Evolutionary conservation across 2,888 invertebrate species (phyloP), one percentile per base, ranked within the genome.

Genomic region (Pelosia muscerda): DNA sequence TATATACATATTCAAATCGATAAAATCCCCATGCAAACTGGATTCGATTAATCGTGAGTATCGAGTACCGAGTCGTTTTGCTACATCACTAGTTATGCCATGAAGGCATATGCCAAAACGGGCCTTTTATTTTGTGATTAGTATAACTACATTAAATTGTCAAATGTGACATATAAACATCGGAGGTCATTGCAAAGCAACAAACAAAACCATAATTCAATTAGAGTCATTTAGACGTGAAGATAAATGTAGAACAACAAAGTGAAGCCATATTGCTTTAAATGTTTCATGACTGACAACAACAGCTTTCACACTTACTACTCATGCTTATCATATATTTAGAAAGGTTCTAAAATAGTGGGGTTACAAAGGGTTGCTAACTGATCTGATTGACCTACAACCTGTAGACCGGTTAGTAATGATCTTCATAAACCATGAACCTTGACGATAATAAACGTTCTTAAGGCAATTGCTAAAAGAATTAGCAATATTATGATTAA

Each of bases 191-290:
- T 49, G 49, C n/a, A n/a, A 49, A n/a, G n/a, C 49, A n/a, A 49
- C 49, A 49, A 49, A 49, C 19, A 49, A 19, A 49, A 49, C 49
- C 49, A 49, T 49, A 38, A 13, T 34, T 59, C 8, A 31, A 59
- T 59, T 34, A 19, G n/a, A 49, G 34, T 59, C 22, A 34, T 23
- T 22, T 59, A 23, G 15, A 59, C 34, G 78, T 79, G 73, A 31
- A 28, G 26, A 28, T 57, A 11, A n/a, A 57, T 28, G 2, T 19
- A n/a, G n/a, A 57, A 28, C 57, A n/a, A 57, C 15, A 57, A n/a
- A 19, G n/a, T 49, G 49, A 49, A 49, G n/a, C n/a, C n/a, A 49
- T 42, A 42, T 42, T 42, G 9, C n/a, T 49, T 49, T 9, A 49
- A 49, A n/a, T 49, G 49, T 49, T 49, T 49, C n/a, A 19, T 19